Base-by-base conservation (phyloP, 1,140 invertebrate genomes). In the Zophobas atratus region DNA sequence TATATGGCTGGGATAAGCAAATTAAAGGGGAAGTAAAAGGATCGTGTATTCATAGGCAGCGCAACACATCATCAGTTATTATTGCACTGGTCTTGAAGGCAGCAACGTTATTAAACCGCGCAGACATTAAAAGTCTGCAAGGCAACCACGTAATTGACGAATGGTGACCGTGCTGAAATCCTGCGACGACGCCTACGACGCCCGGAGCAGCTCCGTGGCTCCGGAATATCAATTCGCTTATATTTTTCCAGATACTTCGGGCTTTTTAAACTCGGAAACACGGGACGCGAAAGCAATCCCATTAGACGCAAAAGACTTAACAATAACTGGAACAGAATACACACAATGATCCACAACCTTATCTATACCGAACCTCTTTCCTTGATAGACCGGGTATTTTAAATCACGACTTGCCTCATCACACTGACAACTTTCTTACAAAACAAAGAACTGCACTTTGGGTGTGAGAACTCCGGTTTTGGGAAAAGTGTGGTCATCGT, bases 11-110 rank as follows among this genome's bases (percentile, higher is more conserved):
- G 53, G 56, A 57, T 77, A 77, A 77, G 76, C 70, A 77, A 77
- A 77, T 77, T 77, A 77, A 77, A 77, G 70, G 76, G 55, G 49
- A 76, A 51, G 75, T 53, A 72, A 72, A 72, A 56, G 51, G 48
- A 76, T 60, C 49, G 38, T 76, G 41, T 67, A 76, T 67, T 60
- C 55, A 67, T 39, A 67, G 55, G 63, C 41, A 67, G 39, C 49
- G 75, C 57, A 76, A 76, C 75, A 70, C 75, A 76, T 76, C 75
- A 76, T 76, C 75, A 60, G 75, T 76, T 76, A 76, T 76, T 76
- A 76, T 67, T 76, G 75, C 60, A 70, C 75, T 76, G 75, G 57
- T 70, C 75, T 76, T 70, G 75, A 43, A 55, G 75, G 55, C 75
- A 75, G 56, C 56, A 67, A 70, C 57, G 46, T 70, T 76, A 70